These are phyloP conservation scores for Nothoprocta pentlandii DNA, from an alignment of 2,113 vertebrate genomes.

Conservation along the genomic window DNA sequence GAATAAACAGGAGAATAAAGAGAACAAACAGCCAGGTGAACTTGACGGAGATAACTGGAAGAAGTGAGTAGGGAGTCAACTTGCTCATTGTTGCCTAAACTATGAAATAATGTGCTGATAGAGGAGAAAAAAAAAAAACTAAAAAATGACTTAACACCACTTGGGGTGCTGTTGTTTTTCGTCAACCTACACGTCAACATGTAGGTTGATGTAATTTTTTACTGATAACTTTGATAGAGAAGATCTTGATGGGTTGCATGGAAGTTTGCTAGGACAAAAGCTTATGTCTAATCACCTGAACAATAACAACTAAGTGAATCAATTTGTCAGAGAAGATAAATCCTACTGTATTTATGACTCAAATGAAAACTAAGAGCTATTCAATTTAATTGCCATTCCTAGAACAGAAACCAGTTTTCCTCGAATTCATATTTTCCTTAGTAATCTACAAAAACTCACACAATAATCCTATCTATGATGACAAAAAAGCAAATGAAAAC, in stretches of 20 bases:
- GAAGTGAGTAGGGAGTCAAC: not conserved
- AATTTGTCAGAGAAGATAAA: not conserved
- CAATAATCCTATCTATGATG: not conserved
- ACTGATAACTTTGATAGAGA: not conserved
- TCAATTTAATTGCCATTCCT: not conserved
- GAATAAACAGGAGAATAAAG: not conserved
- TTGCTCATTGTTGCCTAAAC: not conserved
- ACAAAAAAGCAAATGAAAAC: slow-evolving; percentile 7
- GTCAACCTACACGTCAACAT: too few species aligned
- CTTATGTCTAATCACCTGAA: not conserved
- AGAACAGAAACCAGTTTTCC: not conserved
- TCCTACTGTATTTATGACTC: not conserved
- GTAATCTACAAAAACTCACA: not conserved
- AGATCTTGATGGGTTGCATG: not conserved
- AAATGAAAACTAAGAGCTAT: not conserved
- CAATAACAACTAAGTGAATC: not conserved
- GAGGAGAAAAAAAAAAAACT: not conserved
- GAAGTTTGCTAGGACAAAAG: not conserved
- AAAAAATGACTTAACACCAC: not conserved
- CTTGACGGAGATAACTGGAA: not conserved
- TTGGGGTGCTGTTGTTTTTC: not conserved
- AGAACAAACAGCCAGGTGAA: not conserved
- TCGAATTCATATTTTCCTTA: not conserved
- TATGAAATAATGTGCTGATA: not conserved
- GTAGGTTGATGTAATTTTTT: rapidly evolving